Base-by-base conservation (phyloP, 2,113 vertebrate genomes). In the Hyla sarda region DNA sequence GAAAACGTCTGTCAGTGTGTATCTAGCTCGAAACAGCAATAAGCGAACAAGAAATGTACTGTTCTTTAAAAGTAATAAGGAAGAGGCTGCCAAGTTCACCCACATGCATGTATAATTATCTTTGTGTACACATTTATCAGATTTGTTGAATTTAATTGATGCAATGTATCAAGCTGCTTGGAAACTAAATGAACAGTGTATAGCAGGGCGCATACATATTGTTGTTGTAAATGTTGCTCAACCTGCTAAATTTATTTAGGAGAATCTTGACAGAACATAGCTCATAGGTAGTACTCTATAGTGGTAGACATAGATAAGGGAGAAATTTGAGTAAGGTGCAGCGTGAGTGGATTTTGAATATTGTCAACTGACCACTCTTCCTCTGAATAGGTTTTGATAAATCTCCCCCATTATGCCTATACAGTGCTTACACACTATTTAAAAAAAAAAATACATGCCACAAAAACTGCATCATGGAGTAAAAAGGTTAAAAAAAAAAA, bases 91-190 rank as follows among this genome's bases (percentile, higher is more conserved):
- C 34, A 41, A 71, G 67, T 71, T 23, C 32, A 41, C 32, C 34
- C 67, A 37, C 67, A 41, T 71, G 32, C 34, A 69, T 19, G 32
- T 69, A 71, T 41, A 71, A 71, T 71, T 71, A 71, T 32, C 16
- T 21, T 17, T 41, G 19, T 19, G 2, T 71, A 41, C 67, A 71
- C 10, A 19, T 19, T 71, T 17, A 37, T 41, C 19, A 71, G 67
- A 71, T 71, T 71, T 71, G 34, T 71, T 71, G 67, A 37, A 71
- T 34, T 69, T 69, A 69, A 69, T 41, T 71, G 0, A 34, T 71
- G 34, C 9, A 41, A 71, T 71, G 32, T 71, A 71, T 71, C 30
- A 37, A 71, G 25, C 67, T 21, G 67, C 67, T 37, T 71, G 19
- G 65, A 37, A 41, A 41, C 34, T 23, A 41, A 71, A 71, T 71